Evolutionary conservation across 2,113 vertebrate genomes (phyloP), one percentile per base, ranked within the genome.

Genomic region (Saimiri boliviensis): DNA sequence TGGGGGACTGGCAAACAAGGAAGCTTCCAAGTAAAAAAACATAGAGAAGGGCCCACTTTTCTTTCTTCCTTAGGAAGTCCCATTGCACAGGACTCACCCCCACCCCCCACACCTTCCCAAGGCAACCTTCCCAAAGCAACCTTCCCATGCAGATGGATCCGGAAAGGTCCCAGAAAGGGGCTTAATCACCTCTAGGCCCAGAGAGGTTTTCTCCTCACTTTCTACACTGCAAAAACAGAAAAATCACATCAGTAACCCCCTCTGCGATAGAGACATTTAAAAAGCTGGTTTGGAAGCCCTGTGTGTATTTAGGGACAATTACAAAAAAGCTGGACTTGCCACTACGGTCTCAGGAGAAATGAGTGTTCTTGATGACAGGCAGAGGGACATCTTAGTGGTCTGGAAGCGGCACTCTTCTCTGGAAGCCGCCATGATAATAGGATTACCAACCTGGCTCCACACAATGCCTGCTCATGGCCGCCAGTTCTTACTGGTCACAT

Each of bases 391-490:
- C n/a, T 13, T 35, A 12, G 35, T 20, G 60, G 60, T 49, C 56
- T 17, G 0, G 58, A 37, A 49, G 84, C 3, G 2, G 71, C 76
- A 7, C n/a, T 52, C 0, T 1, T 13, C 5, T 5, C 52, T 40
- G 42, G 11, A 37, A n/a, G 88, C 91, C 2, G 13, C 30, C 4
- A 0, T 0, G 35, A 9, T 76, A 63, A 71, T 49, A 13, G 63
- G 76, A 83, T 92, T 9, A 19, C 30, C 23, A 14, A 70, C 37
- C 56, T 0, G 2, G 19, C 45, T 47, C 37, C 73, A 84, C 70
- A 40, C 56, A 11, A 42, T 1, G 6, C 21, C 12, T 2, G 3
- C 5, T 20, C 40, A 1, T 0, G 3, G 82, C 80, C 0, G 0
- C 91, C 25, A 8, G 37, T 49, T 7, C 35, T 17, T 17, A 42